Evolutionary conservation across 2,113 vertebrate species (phyloP), one percentile per base, ranked within the genome.

Genomic region (Bagarius yarrelli): DNA sequence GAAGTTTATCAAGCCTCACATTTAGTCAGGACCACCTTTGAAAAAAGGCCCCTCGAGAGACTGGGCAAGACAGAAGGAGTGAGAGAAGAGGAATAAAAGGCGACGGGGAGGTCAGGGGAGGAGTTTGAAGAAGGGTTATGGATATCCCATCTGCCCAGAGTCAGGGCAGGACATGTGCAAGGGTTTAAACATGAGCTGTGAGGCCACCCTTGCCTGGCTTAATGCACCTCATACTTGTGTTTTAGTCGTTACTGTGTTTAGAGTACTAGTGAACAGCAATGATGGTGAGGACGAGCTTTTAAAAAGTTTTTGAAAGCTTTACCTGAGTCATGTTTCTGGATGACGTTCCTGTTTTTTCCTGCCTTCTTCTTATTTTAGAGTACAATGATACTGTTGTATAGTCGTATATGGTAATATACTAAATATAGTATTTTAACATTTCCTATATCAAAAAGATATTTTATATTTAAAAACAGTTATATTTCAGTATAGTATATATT

Each of bases 91-190:
- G 69, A 71, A 59, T 59, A 77, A 82, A 88, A 88, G 84, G 81
- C 86, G 40, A 44, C 21, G 70, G 53, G 40, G 57, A 71, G 63
- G 83, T 47, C 16, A 60, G 74, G 44, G 67, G 79, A 79, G 87
- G 88, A 85, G 55, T 78, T 0, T 72, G 67, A 81, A 9, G 70
- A 66, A 5, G 6, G 80, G 85, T 93, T 91, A 92, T 93, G 91
- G 93, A 91, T 89, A 90, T 92, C 90, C 92, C 93, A 93, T 93
- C 92, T 94, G 91, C 77, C 81, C 91, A 67, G 57, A 82, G 74
- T 88, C 87, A 83, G 89, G 83, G 79, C 76, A 89, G 84, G 66
- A 85, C 85, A 85, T 88, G 85, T 87, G 44, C 56, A 56, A 87
- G 92, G 88, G 91, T 25, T 56, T 60, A 36, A 80, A 30, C 66